A percentile compares a stretch with the other conserved stretches of the same genome.
Evolutionary conservation across 2,797 vertebrate genomes (phyloP).

Genomic region (Crenichthys baileyi): DNA sequence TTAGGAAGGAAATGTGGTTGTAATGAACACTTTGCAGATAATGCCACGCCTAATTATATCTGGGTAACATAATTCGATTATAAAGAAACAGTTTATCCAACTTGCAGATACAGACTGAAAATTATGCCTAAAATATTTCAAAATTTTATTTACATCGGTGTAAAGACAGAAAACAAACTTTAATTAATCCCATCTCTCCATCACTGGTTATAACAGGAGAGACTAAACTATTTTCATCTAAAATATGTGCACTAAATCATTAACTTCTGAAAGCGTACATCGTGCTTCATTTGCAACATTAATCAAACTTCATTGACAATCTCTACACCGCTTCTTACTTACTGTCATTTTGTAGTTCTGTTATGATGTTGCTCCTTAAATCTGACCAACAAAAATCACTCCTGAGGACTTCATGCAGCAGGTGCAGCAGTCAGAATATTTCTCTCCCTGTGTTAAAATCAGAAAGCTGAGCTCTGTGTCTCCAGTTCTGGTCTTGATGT

Average conservation of each 20-base stretch:
- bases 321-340: conserved; percentile 27
- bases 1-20: too few species aligned
- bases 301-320: not conserved
- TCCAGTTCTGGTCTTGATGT: not conserved
- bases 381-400: not conserved
- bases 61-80: too few species aligned
- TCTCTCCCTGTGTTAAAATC: not conserved
- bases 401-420: conserved; percentile 27
- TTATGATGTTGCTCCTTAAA: conserved; percentile 21
- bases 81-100: too few species aligned
- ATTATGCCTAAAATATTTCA: not conserved
- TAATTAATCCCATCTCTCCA: too few species aligned
- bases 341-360: conserved; percentile 64
- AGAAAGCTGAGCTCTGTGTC: not conserved
- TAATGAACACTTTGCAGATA: too few species aligned
- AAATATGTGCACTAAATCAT: not conserved
- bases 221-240: not conserved
- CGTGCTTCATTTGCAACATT: not conserved
- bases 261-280: not conserved
- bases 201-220: not conserved
- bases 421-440: conserved; percentile 34
- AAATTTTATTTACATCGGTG: not conserved
- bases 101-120: not conserved
- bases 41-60: too few species aligned
- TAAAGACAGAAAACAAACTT: not conserved